Conservation (phyloP, 2,797 vertebrate species). For the Chanos chanos region DNA sequence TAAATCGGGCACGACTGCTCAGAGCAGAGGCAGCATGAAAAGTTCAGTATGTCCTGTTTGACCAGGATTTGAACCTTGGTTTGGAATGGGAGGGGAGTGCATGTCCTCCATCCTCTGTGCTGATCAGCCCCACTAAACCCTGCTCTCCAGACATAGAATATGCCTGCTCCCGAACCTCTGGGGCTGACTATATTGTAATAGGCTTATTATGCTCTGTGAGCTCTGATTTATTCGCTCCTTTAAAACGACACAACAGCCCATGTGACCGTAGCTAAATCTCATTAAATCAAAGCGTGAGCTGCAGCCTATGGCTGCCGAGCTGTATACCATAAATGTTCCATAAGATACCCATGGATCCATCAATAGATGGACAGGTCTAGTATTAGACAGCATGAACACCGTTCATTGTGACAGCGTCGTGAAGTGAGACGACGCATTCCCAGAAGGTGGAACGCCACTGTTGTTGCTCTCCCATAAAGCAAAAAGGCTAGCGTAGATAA, state of each 20-base stretch:
- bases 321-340: background rate
- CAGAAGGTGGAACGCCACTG: too few relatives aligned
- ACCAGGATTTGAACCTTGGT: constrained; percentile 15
- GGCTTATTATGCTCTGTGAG: constrained; percentile 35
- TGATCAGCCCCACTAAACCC: background rate
- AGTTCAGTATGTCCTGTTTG: background rate
- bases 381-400: too few relatives aligned
- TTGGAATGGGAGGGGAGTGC: constrained; percentile 8
- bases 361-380: background rate
- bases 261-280: constrained; percentile 31
- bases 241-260: constrained; percentile 35
- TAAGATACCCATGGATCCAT: background rate
- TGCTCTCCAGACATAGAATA: constrained; percentile 1
- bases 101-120: background rate
- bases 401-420: too few relatives aligned
- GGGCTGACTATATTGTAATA: constrained; percentile 34
- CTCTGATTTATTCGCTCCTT: constrained; percentile 34
- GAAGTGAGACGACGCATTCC: too few relatives aligned
- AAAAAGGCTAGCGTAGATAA: too few relatives aligned
- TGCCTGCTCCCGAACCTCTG: background rate
- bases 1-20: too few relatives aligned
- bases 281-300: constrained; percentile 42
- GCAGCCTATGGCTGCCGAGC: constrained; percentile 8
- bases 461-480: too few relatives aligned
- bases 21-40: too few relatives aligned